Evolutionary conservation across 2,888 invertebrate species (phyloP).

Genomic region (Nycteola revayana): DNA sequence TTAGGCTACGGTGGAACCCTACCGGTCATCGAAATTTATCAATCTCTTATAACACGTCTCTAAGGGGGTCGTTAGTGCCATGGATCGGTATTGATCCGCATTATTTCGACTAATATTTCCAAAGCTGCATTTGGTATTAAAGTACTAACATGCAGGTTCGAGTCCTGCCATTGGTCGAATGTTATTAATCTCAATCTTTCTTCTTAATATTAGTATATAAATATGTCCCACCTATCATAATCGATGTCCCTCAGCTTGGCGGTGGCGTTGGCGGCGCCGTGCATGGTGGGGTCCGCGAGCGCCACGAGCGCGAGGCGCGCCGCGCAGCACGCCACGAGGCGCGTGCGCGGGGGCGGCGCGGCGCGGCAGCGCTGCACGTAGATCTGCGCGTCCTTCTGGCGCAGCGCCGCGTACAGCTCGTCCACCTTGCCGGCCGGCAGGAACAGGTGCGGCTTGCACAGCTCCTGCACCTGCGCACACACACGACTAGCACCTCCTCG

Average conservation of each 20-base stretch:
- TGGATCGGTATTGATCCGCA: no score
- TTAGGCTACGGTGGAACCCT: no score
- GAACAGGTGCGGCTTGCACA: slow-evolving; percentile 91
- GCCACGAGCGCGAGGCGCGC: slow-evolving; percentile 84
- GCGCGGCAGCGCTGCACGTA: slow-evolving; percentile 89
- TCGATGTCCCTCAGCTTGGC: slow-evolving; percentile 91
- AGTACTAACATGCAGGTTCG: no score
- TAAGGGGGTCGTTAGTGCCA: no score
- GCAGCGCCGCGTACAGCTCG: slow-evolving; percentile 92
- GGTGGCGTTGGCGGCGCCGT: slow-evolving; percentile 90
- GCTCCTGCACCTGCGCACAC: slow-evolving; percentile 84
- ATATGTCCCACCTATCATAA: slow-evolving; percentile 82
- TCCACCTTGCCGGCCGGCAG: slow-evolving; percentile 94
- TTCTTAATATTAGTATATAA: neutral
- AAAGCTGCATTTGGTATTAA: no score
- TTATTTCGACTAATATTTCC: no score
- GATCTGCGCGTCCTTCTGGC: slow-evolving; percentile 96
- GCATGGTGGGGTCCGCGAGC: slow-evolving; percentile 93
- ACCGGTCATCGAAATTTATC: no score
- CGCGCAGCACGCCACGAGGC: slow-evolving; percentile 94
- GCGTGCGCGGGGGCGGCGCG: slow-evolving; percentile 84
- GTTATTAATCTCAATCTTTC: no score
- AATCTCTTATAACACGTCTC: no score
- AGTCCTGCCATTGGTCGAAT: no score
- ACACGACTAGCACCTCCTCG: no score